Evolutionary conservation across 2,797 vertebrate genomes (phyloP).

Genomic region (Margarornis squamiger): DNA sequence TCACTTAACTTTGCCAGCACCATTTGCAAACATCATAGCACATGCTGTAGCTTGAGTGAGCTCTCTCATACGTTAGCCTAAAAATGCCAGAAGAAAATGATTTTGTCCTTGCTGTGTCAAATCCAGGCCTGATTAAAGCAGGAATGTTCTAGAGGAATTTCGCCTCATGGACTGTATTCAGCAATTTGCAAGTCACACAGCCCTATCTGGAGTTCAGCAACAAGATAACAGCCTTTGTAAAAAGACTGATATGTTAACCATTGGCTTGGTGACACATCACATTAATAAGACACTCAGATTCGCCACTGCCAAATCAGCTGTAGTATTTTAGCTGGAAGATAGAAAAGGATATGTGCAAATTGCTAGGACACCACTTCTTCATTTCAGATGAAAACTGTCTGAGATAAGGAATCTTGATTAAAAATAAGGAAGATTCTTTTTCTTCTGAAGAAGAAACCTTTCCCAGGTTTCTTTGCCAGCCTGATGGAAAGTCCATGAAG

Average conservation of each 20-base stretch:
- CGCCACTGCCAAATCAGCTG: neutral
- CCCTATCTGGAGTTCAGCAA: neutral
- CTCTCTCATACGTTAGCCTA: neutral
- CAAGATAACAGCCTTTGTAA: neutral
- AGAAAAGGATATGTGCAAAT: neutral
- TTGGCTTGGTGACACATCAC: neutral
- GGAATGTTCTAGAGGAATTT: slow-evolving; percentile 23
- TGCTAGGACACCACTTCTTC: neutral
- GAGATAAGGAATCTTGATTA: neutral
- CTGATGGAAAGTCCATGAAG: neutral
- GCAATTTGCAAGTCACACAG: slow-evolving; percentile 19
- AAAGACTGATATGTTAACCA: neutral
- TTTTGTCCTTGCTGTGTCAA: neutral
- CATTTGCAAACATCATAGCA: neutral
- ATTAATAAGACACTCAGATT: neutral
- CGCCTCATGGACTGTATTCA: neutral
- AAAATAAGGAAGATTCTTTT: neutral
- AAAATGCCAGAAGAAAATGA: neutral
- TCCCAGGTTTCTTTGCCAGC: neutral
- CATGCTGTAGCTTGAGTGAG: neutral
- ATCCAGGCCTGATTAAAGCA: neutral
- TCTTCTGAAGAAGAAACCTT: neutral
- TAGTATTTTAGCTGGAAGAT: neutral
- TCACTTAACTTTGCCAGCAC: neutral
- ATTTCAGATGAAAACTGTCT: neutral